Base-by-base conservation (phyloP, 2,113 vertebrate species). In the Romanogobio albipinnatus region DNA sequence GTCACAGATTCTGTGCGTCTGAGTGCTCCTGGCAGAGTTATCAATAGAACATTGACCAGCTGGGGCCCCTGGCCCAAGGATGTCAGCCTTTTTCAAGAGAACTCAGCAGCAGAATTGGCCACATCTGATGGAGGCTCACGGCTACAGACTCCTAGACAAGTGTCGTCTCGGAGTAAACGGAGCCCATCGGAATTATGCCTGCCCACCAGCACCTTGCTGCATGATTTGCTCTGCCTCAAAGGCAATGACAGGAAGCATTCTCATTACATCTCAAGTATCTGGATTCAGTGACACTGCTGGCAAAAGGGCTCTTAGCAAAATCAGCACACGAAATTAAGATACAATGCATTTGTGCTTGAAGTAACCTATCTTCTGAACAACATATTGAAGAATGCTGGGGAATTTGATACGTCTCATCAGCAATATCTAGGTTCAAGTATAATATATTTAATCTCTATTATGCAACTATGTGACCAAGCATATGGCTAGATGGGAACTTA, bases 201-300 rank as follows among this genome's bases (percentile, higher is more conserved):
- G 33, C 17, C 49, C 74, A 84, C 64, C 84, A 79, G 76, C 39
- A 49, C 71, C 75, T 36, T 45, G 9, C 24, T 39, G 33, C n/a
- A 59, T 59, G n/a, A 85, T 71, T 47, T 68, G 45, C 59, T 77
- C 74, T 77, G 26, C 64, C 61, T 77, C n/a, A 9, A 84, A 68
- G 61, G 64, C 2, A 24, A 17, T 49, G 11, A 29, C 14, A 56
- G 29, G 82, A 45, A 17, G 61, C 33, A n/a, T 43, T 14, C 49
- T 84, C 61, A 47, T 56, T 39, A 77, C 49, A 53, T 76, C 61
- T 43, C 74, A 76, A 64, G 71, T 36, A 64, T 76, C 26, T 33
- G 15, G 47, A 70, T 70, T 19, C 66, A 39, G 66, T 9, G 36
- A 70, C 45, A 26, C 53, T 15, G 73, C 24, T 11, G 36, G 10